Conservation (phyloP, 2,888 invertebrate genomes). For the Hermaeophaga mercurialis region DNA sequence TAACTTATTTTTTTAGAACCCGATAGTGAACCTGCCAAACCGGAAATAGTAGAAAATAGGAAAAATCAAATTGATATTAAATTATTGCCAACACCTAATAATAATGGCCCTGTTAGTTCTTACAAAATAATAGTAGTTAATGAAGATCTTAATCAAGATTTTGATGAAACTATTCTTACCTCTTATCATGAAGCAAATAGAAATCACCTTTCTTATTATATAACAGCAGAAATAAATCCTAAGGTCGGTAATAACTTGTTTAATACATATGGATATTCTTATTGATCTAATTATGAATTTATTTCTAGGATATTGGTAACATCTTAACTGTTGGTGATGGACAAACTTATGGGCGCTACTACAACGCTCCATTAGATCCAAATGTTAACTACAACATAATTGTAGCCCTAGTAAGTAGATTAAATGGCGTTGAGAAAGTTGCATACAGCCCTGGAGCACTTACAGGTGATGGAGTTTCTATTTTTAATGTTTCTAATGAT, state of each 20-base stretch:
- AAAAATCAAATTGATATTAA: slow-evolving; percentile 69
- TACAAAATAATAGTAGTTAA: slow-evolving; percentile 78
- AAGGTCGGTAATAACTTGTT: slow-evolving; percentile 54
- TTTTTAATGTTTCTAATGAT: slow-evolving; percentile 60
- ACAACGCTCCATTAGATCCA: slow-evolving; percentile 74
- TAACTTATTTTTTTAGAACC: slow-evolving; percentile 58
- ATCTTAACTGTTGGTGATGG: slow-evolving; percentile 81
- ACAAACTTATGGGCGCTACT: slow-evolving; percentile 72
- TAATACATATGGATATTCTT: slow-evolving; percentile 1
- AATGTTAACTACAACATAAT: slow-evolving; percentile 70
- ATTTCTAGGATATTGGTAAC: slow-evolving; percentile 61
- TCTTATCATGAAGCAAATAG: slow-evolving; percentile 70
- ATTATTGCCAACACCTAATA: slow-evolving; percentile 71
- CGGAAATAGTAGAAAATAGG: slow-evolving; percentile 66
- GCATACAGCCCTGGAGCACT: slow-evolving; percentile 62
- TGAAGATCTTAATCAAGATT: slow-evolving; percentile 67
- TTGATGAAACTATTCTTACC: slow-evolving; percentile 65
- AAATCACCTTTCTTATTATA: slow-evolving; percentile 77
- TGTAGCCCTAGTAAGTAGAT: slow-evolving; percentile 72
- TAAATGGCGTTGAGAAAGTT: slow-evolving; percentile 68
- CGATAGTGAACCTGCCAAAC: slow-evolving; percentile 72
- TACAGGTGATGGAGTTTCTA: slow-evolving; percentile 57
- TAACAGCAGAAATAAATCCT: slow-evolving; percentile 78
- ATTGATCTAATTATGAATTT: too few relatives aligned
- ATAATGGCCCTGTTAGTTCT: slow-evolving; percentile 77